Evolutionary conservation across 2,797 vertebrate genomes (phyloP).

Genomic region (Sebastes alutus): DNA sequence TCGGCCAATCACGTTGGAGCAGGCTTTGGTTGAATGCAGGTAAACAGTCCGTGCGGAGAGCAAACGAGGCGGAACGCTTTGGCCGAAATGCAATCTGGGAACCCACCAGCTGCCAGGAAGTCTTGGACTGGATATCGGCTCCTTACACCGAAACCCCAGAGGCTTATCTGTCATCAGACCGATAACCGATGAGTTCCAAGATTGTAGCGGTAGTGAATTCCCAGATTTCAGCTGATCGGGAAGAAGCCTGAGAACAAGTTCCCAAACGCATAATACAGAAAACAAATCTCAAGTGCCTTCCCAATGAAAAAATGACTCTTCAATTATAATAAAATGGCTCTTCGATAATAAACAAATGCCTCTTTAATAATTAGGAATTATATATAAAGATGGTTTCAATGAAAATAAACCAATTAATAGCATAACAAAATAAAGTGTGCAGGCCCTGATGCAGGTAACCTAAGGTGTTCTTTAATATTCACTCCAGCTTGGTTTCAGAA

Average conservation of each 20-base stretch:
- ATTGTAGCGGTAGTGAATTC: too few relatives aligned
- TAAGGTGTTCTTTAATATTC: background rate
- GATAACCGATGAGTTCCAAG: accelerated
- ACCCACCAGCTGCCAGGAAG: too few relatives aligned
- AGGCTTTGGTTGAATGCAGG: too few relatives aligned
- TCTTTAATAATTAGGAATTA: background rate
- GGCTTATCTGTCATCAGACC: too few relatives aligned
- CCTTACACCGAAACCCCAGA: too few relatives aligned
- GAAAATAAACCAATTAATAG: background rate
- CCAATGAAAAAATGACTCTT: background rate
- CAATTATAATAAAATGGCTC: background rate
- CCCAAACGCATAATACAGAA: background rate
- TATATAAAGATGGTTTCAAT: background rate
- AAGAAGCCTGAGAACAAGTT: background rate
- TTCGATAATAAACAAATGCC: background rate
- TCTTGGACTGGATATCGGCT: accelerated
- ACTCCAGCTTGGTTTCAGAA: background rate
- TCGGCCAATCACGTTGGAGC: accelerated
- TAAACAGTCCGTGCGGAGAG: too few relatives aligned
- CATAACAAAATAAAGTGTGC: background rate
- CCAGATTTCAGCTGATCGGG: too few relatives aligned
- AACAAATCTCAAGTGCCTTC: too few relatives aligned
- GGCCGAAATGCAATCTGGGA: too few relatives aligned
- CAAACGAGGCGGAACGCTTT: too few relatives aligned
- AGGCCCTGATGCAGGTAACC: background rate